Base-by-base conservation (phyloP, 2,797 vertebrate genomes). In the Gallinago stenura region DNA sequence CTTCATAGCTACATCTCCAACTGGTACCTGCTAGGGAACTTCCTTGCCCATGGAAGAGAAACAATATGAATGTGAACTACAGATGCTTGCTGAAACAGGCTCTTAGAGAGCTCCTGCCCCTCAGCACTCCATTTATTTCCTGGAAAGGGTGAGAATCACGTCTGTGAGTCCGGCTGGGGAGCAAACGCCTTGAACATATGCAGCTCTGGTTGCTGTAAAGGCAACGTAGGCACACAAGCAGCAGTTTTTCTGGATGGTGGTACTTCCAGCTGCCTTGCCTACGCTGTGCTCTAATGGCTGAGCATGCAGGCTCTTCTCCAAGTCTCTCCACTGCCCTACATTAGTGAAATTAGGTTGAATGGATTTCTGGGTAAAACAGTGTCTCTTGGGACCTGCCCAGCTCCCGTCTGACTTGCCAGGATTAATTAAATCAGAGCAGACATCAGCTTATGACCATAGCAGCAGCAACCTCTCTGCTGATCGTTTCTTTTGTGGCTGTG, bases 311-410 rank as follows among this genome's bases (percentile, higher is more conserved):
- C 98, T 96, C 56, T 10, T 64, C 66, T 97, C 98, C 98, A 98
- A 97, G 85, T 95, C 97, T 95, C 96, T 98, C 91, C 91, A 93
- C 91, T 98, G 97, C 96, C 97, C 95, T 97, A 96, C 97, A 98
- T 98, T 98, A 98, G 96, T 96, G 97, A 98, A 98, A 98, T 98
- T 98, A 98, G 97, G 97, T 97, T 98, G 98, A 98, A 97, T 98
- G 97, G 97, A 98, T 98, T 98, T 98, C 98, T 85, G 95, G 98
- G 97, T 97, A 98, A 98, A 98, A 98, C 90, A 97, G 95, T 97
- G 96, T 95, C 98, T 98, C 98, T 97, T 97, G 98, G 98, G 98
- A 98, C 96, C 91, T 97, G 97, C 97, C 97, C 97, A 97, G 97
- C 94, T 98, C 96, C 96, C 2, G 4, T 96, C 95, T 97, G 96